Conservation (phyloP, 2,888 invertebrate species). For the Lepidochrysops patricia region DNA sequence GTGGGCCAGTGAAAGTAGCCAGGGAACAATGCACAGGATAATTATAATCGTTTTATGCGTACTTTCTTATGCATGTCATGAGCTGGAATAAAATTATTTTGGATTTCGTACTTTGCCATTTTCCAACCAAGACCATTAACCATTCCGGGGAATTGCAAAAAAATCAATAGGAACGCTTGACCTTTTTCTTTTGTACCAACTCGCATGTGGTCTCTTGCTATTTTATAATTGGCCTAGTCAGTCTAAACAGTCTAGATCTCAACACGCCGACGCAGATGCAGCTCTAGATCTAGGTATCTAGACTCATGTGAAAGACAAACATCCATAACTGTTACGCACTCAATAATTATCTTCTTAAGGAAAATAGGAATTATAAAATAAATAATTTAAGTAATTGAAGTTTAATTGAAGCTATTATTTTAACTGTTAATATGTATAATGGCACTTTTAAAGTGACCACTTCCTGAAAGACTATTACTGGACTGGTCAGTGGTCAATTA, state of each 20-base stretch:
- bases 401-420: background rate
- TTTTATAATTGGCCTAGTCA: no score
- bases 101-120: no score
- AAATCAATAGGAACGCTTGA: no score
- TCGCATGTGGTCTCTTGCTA: no score
- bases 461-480: background rate
- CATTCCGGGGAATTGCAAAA: no score
- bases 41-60: background rate
- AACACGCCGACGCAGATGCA: no score
- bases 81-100: no score
- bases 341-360: background rate
- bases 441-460: background rate
- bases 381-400: background rate
- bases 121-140: no score
- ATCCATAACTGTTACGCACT: background rate
- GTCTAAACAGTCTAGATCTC: no score
- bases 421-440: background rate
- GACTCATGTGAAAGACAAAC: background rate
- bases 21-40: background rate
- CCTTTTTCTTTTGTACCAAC: no score
- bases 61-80: background rate
- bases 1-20: conserved; percentile 7
- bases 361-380: background rate
- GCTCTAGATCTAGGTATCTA: background rate
- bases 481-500: no score